Evolutionary conservation across 1,140 invertebrate genomes (phyloP).

Genomic region (Hycleus cichorii): DNA sequence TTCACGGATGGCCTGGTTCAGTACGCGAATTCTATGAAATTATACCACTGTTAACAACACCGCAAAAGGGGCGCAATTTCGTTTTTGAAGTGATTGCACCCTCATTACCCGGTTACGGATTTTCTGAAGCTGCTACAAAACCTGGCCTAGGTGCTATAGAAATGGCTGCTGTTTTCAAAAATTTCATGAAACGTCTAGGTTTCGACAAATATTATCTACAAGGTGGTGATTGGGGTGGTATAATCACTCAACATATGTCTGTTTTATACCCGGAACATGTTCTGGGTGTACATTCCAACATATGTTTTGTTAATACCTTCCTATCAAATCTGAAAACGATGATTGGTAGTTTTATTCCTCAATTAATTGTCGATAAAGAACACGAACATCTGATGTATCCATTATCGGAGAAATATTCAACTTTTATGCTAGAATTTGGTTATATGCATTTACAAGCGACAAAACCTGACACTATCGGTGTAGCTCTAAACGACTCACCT

Average conservation of each 20-base stretch:
- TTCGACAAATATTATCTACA: slow-evolving; percentile 72
- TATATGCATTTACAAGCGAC: slow-evolving; percentile 82
- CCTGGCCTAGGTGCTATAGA: slow-evolving; percentile 56
- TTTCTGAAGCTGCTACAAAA: slow-evolving; percentile 61
- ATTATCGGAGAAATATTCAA: slow-evolving; percentile 42
- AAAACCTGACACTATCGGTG: slow-evolving; percentile 87
- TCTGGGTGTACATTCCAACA: slow-evolving; percentile 59
- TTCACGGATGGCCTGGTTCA: slow-evolving; percentile 92
- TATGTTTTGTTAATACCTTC: slow-evolving; percentile 46
- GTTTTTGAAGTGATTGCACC: slow-evolving; percentile 75
- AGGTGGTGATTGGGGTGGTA: slow-evolving; percentile 77
- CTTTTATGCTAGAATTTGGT: slow-evolving; percentile 63
- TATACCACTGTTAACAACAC: slow-evolving; percentile 61
- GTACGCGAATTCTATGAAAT: slow-evolving; percentile 80
- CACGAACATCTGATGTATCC: slow-evolving; percentile 55
- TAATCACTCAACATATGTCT: slow-evolving; percentile 54
- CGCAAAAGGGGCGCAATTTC: slow-evolving; percentile 48
- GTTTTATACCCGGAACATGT: slow-evolving; percentile 63
- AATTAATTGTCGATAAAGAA: slow-evolving; percentile 49
- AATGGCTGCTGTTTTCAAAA: slow-evolving; percentile 68
- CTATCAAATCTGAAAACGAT: slow-evolving; percentile 44
- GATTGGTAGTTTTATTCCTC: slow-evolving; percentile 49
- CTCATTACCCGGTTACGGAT: slow-evolving; percentile 71
- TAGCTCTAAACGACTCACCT: slow-evolving; percentile 58
- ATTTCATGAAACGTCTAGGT: slow-evolving; percentile 77